Conservation (phyloP, 2,888 invertebrate genomes). For the Papilio elwesi region DNA sequence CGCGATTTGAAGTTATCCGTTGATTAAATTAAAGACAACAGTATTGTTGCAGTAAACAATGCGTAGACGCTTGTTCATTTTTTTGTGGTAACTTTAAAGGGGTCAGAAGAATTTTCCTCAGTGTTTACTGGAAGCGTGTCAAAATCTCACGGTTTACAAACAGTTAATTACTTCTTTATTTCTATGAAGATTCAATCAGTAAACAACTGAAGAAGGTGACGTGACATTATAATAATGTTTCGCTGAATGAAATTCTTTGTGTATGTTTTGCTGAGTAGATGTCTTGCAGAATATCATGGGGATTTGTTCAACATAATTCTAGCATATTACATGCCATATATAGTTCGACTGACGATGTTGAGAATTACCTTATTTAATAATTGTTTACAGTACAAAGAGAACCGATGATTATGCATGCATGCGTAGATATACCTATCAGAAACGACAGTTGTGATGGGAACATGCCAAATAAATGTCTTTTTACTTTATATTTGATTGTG, state of each 20-base stretch:
- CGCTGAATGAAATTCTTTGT: not conserved
- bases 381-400: too few relatives aligned
- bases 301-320: not conserved
- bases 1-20: conserved; percentile 55
- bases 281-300: not conserved
- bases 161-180: conserved; percentile 3
- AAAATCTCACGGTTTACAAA: conserved; percentile 24
- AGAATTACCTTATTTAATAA: too few relatives aligned
- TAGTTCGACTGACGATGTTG: not conserved
- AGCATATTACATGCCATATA: not conserved
- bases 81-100: conserved; percentile 5
- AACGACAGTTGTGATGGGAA: too few relatives aligned
- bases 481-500: too few relatives aligned
- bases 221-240: not conserved
- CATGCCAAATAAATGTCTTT: too few relatives aligned
- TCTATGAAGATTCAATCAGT: conserved; percentile 9
- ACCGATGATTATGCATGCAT: too few relatives aligned
- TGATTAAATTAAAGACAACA: conserved; percentile 31
- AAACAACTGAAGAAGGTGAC: too few relatives aligned
- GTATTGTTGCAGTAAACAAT: conserved; percentile 34
- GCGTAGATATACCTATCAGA: too few relatives aligned
- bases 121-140: conserved; percentile 8
- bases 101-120: conserved; percentile 26
- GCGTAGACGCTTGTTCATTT: not conserved
- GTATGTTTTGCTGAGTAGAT: not conserved